Conservation (phyloP, 2,113 vertebrate species). For the Callospermophilus lateralis region DNA sequence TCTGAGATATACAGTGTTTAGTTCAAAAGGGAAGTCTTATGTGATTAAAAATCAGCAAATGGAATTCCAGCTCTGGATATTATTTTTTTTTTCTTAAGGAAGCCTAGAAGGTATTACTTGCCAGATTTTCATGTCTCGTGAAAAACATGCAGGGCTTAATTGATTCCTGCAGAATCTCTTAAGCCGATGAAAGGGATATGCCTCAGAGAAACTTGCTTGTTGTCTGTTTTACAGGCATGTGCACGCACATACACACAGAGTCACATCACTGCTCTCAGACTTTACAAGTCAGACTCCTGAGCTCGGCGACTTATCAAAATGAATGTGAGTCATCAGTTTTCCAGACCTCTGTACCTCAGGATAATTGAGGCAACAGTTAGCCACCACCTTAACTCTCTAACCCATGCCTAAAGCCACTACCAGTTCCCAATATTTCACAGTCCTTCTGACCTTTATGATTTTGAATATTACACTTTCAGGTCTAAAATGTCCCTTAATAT, state of each 20-base stretch:
- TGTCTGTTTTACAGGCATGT: slow-evolving; percentile 73
- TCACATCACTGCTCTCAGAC: slow-evolving; percentile 60
- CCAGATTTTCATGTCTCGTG: slow-evolving; percentile 84
- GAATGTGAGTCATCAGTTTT: slow-evolving; percentile 82
- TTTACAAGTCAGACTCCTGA: slow-evolving; percentile 59
- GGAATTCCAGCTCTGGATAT: slow-evolving; percentile 65
- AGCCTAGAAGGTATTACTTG: slow-evolving; percentile 74
- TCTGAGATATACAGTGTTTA: slow-evolving; percentile 77
- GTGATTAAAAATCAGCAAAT: slow-evolving; percentile 77
- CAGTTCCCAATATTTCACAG: neutral
- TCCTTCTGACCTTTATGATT: neutral
- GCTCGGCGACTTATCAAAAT: slow-evolving; percentile 45
- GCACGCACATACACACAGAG: neutral
- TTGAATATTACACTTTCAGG: slow-evolving; percentile 3
- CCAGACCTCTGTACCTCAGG: slow-evolving; percentile 79
- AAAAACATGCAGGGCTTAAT: slow-evolving; percentile 79
- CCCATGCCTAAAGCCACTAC: neutral
- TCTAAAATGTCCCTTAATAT: neutral
- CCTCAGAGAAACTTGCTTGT: slow-evolving; percentile 75
- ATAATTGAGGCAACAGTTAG: slow-evolving; percentile 78
- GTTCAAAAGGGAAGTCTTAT: slow-evolving; percentile 80
- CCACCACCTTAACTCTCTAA: slow-evolving; percentile 69
- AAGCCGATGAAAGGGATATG: slow-evolving; percentile 79
- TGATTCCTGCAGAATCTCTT: slow-evolving; percentile 85
- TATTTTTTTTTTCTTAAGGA: slow-evolving; percentile 80